Evolutionary conservation across 2,113 vertebrate species (phyloP), one percentile per base, ranked within the genome.

Genomic region (Percina caprodes): DNA sequence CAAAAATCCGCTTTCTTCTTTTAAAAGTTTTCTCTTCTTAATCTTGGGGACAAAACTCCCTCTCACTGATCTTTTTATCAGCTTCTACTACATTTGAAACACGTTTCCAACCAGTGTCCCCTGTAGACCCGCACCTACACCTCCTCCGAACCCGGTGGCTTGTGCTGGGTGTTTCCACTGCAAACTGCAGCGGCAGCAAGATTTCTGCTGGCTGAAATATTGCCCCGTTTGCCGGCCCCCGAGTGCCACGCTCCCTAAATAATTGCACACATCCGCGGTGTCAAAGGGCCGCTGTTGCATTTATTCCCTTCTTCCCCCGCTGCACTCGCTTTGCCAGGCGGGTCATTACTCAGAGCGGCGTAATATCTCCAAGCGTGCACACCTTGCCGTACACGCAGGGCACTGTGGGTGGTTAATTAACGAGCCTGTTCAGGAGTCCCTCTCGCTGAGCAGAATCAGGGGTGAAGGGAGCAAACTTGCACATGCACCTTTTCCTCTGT

Each of bases 331-430:
- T 39, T 60, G 55, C 68, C 74, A 39, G 73, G 59, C 69, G 58
- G 71, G 79, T 88, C 88, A 89, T 91, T 92, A 89, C 89, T 92
- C 82, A 87, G 73, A 60, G 77, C 33, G 35, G 26, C 35, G 54
- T 42, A 23, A 39, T 58, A 39, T 61, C 69, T 76, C 61, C 4
- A 18, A 54, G 45, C 13, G 52, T 33, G 51, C 49, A 24, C 70
- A 39, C 72, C 67, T 59, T n/a, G 63, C 49, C 3, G 42, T 63
- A 49, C 77, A 51, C 67, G 62, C 83, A 21, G 62, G 35, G 71
- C 81, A 84, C 79, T 83, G 77, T 84, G 79, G 83, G 88, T 88
- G 80, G 84, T 91, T 88, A 85, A 85, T 88, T 92, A 91, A 91
- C 59, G 26, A 90, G 80, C 82, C 71, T 60, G 81, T 19, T 75